Conservation (phyloP, 2,888 invertebrate species). For the Polydrusus pterygomalis region DNA sequence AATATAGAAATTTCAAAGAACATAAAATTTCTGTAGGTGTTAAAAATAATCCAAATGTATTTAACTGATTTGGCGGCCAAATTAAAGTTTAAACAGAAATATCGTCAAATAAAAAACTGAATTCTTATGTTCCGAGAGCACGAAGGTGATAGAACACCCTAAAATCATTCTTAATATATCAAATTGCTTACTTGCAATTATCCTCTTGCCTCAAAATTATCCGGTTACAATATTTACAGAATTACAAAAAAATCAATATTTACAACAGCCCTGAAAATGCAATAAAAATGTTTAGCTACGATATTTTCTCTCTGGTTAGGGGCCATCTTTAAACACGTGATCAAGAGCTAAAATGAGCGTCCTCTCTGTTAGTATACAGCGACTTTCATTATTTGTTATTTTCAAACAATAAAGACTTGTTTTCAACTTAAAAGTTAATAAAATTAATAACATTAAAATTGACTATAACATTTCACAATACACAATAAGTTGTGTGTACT, state of each 20-base stretch:
- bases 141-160: no score
- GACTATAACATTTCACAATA: slow-evolving; percentile 1
- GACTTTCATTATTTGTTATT: slow-evolving; percentile 37
- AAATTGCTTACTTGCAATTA: not conserved
- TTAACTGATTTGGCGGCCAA: no score
- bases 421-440: not conserved
- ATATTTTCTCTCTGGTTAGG: not conserved
- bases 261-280: no score
- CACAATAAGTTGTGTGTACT: slow-evolving; percentile 2
- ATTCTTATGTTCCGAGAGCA: no score
- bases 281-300: not conserved
- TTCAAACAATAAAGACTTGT: slow-evolving; percentile 15
- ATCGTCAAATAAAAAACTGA: no score
- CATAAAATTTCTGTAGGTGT: no score
- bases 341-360: slow-evolving; percentile 37
- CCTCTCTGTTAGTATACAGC: slow-evolving; percentile 33
- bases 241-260: no score
- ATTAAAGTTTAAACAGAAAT: no score
- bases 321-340: slow-evolving; percentile 10
- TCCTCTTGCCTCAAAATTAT: not conserved
- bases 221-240: no score
- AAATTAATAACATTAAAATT: slow-evolving; percentile 12
- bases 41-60: no score
- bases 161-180: no score
- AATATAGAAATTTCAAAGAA: no score